Conservation (phyloP, 2,888 invertebrate genomes). For the Pediacus dermestoides region DNA sequence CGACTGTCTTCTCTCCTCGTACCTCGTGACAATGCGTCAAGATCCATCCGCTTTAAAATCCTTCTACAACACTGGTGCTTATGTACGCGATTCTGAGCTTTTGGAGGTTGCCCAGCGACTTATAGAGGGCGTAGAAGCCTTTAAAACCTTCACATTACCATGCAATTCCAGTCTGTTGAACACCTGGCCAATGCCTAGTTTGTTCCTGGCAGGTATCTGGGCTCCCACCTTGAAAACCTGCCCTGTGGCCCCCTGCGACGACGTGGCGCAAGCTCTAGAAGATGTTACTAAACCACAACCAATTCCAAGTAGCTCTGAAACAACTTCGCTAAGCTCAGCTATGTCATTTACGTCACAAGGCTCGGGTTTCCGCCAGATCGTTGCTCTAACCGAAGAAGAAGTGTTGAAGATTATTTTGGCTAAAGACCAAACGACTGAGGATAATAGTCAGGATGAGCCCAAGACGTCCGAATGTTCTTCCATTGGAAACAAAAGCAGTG, state of each 20-base stretch:
- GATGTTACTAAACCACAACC: slow-evolving; percentile 25
- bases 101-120: slow-evolving; percentile 74
- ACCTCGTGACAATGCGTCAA: slow-evolving; percentile 74
- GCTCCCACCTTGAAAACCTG: slow-evolving; percentile 73
- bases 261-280: slow-evolving; percentile 63
- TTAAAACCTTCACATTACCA: slow-evolving; percentile 70
- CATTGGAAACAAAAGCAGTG: slow-evolving; percentile 12
- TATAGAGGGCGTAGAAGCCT: slow-evolving; percentile 72
- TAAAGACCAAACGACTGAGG: slow-evolving; percentile 41
- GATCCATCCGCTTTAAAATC: slow-evolving; percentile 74
- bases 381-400: slow-evolving; percentile 66
- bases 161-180: slow-evolving; percentile 85
- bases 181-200: slow-evolving; percentile 80
- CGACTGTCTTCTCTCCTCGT: slow-evolving; percentile 82
- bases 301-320: slow-evolving; percentile 39
- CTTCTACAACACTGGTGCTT: slow-evolving; percentile 79
- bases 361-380: slow-evolving; percentile 53
- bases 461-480: slow-evolving; percentile 22
- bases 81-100: slow-evolving; percentile 77
- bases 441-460: slow-evolving; percentile 16
- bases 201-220: slow-evolving; percentile 83
- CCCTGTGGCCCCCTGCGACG: slow-evolving; percentile 70
- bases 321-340: slow-evolving; percentile 45
- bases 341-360: slow-evolving; percentile 48
- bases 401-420: slow-evolving; percentile 67